Percentiles rank a stretch among this genome's conserved stretches.
These are phyloP conservation scores for Nudaria mundana DNA, from an alignment of 2,888 invertebrate species.

Conservation along the genomic window DNA sequence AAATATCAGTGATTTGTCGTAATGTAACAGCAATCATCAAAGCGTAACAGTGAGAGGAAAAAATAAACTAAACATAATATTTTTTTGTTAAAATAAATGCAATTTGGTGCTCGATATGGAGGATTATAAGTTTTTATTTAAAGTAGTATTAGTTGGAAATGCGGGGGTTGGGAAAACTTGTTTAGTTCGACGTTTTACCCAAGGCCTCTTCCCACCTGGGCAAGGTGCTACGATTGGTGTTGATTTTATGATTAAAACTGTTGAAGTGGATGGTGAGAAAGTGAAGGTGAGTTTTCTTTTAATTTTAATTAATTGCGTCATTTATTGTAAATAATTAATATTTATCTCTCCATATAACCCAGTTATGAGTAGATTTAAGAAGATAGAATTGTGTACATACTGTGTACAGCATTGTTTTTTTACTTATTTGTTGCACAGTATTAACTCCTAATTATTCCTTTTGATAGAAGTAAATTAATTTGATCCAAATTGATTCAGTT, in stretches of 20 bases:
- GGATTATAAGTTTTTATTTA: slow-evolving; percentile 99
- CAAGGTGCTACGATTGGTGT: slow-evolving; percentile 99
- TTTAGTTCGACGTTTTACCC: slow-evolving; percentile 97
- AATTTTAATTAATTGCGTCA: slow-evolving; percentile 49
- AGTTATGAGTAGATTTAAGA: no score
- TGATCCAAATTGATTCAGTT: no score
- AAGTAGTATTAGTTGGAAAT: slow-evolving; percentile 98
- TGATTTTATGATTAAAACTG: slow-evolving; percentile 99
- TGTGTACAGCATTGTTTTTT: no score
- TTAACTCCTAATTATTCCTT: no score
- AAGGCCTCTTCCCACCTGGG: slow-evolving; percentile 98
- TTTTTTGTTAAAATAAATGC: slow-evolving; percentile 53
- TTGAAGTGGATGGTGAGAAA: slow-evolving; percentile 97
- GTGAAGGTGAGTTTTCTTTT: slow-evolving; percentile 88
- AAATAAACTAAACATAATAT: slow-evolving; percentile 31
- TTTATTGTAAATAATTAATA: slow-evolving; percentile 9
- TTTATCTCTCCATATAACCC: no score
- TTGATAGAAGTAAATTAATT: no score
- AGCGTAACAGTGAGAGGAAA: slow-evolving; percentile 59
- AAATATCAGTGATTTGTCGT: slow-evolving; percentile 45
- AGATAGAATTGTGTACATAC: no score
- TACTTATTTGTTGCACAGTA: no score
- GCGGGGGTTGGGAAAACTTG: slow-evolving; percentile 99
- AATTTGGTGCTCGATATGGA: slow-evolving; percentile 86
- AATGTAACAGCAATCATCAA: slow-evolving; percentile 53